Evolutionary conservation across 2,888 invertebrate species (phyloP).

Genomic region (Torymus tubicola): DNA sequence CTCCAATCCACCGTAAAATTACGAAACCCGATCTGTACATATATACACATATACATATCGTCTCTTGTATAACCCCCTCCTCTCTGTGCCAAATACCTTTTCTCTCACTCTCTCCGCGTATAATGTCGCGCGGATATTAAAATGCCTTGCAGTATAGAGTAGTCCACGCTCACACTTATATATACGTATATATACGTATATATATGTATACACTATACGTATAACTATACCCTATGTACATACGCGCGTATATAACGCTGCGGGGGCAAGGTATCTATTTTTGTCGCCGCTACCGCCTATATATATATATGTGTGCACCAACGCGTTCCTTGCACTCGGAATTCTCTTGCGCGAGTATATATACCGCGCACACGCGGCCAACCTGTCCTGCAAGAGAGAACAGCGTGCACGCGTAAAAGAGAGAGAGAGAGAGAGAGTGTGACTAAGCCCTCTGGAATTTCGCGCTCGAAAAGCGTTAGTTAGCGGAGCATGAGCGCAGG

Average conservation of each 20-base stretch:
- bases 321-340: slow-evolving; percentile 60
- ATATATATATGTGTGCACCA: not conserved
- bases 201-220: not conserved
- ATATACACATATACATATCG: no score
- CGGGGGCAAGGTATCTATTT: slow-evolving; percentile 14
- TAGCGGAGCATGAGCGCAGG: not conserved
- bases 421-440: slow-evolving; percentile 40
- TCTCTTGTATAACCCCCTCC: not conserved
- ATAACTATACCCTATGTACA: no score
- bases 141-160: no score
- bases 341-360: slow-evolving; percentile 8
- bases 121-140: no score
- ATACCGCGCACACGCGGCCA: slow-evolving; percentile 11
- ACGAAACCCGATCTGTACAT: slow-evolving; percentile 27
- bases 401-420: not conserved
- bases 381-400: slow-evolving; percentile 30
- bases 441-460: slow-evolving; percentile 70
- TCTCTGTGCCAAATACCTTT: no score
- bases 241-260: not conserved
- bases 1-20: slow-evolving; percentile 33
- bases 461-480: slow-evolving; percentile 65
- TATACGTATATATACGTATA: no score
- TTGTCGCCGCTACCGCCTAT: not conserved
- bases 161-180: no score
- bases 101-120: no score